Base-by-base conservation (phyloP, 1,140 invertebrate genomes). In the Archivesica marissinica region DNA sequence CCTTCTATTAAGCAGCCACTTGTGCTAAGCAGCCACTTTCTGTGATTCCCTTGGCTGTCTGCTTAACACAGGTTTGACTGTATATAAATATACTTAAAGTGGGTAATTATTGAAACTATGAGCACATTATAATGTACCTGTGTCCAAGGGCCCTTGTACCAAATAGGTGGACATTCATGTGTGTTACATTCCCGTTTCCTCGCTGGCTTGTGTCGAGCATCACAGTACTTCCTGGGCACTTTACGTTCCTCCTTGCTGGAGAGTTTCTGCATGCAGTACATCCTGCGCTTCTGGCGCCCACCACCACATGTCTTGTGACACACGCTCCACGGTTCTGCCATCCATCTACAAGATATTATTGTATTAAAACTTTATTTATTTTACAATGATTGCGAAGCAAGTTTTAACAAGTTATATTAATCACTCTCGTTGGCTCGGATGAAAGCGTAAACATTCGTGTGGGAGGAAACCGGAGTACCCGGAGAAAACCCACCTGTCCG, bases 101-200 rank as follows among this genome's bases (percentile, higher is more conserved):
- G 20, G 20, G 7, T 11, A 59, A n/a, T n/a, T n/a, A n/a, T n/a
- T n/a, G n/a, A n/a, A n/a, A n/a, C n/a, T n/a, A n/a, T n/a, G n/a
- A n/a, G n/a, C n/a, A n/a, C n/a, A 50, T n/a, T n/a, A n/a, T n/a
- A 50, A 61, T 4, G 72, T 78, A 88, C 87, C 86, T 96, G 94
- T 25, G 96, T 96, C 96, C 97, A 97, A 1, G 95, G 93, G 41
- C 94, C 94, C 61, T 95, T 95, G 50, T 95, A 93, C 96, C 96
- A 97, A 87, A 95, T 95, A 2, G 95, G 95, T 1, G 95, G 95
- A 91, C 96, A 97, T 0, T 95, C 94, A 15, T 92, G 66, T 94
- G 93, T 89, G 83, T 96, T 96, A 92, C 96, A 97, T n/a, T 95
- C 90, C 86, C 95, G 94, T 81, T 92, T 92, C 0, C 89, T 92